A percentile compares a stretch with the other conserved stretches of the same genome.
Evolutionary conservation across 1,140 invertebrate species (phyloP).

Genomic region (Prorops nasuta): DNA sequence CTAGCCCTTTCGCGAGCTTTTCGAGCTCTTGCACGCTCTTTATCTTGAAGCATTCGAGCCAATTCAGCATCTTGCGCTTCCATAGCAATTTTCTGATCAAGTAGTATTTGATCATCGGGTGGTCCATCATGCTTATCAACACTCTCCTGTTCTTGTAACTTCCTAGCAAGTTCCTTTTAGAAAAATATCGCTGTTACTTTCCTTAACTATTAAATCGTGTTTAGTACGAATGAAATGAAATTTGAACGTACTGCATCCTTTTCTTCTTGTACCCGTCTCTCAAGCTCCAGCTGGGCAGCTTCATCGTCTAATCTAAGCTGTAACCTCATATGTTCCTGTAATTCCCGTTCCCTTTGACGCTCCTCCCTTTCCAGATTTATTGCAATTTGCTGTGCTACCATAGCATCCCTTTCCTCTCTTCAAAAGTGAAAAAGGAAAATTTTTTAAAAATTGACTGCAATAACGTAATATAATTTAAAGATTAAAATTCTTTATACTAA

Average conservation of each 20-base stretch:
- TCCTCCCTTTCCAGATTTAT: constrained; percentile 65
- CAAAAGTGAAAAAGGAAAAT: constrained; percentile 1
- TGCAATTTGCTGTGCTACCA: constrained; percentile 65
- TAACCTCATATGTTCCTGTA: constrained; percentile 55
- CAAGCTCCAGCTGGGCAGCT: constrained; percentile 46
- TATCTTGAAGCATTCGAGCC: constrained; percentile 85
- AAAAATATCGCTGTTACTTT: background rate
- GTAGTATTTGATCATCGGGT: constrained; percentile 62
- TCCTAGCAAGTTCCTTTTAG: constrained; percentile 63
- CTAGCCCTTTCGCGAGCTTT: constrained; percentile 66
- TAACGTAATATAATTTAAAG: no score
- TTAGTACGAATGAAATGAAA: background rate
- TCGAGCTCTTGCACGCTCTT: constrained; percentile 69
- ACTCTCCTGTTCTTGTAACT: constrained; percentile 57
- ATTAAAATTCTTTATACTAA: constrained; percentile 43
- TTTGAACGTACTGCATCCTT: constrained; percentile 61
- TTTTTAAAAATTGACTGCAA: background rate
- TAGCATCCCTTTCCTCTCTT: constrained; percentile 72
- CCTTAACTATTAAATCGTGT: no score
- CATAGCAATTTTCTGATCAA: constrained; percentile 76
- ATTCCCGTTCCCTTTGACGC: constrained; percentile 53
- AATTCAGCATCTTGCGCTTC: constrained; percentile 90
- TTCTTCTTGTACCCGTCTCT: constrained; percentile 59
- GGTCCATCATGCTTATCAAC: constrained; percentile 56
- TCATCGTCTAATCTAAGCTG: constrained; percentile 52